phyloP scores from a whole-genome alignment of 2,797 vertebrate genomes.

The Tenualosa ilisha region DNA sequence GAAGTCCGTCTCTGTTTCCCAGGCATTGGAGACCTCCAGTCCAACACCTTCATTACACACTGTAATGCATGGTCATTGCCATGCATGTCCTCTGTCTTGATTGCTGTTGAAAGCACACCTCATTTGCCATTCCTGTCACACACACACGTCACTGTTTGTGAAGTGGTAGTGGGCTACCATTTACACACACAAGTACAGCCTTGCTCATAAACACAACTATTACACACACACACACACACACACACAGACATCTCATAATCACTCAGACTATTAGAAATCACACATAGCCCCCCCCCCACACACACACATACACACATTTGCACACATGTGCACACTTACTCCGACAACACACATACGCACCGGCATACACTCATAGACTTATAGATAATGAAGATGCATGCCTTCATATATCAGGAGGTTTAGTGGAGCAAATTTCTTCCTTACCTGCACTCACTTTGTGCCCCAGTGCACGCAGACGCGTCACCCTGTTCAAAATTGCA shows the following conservation, averaged over 20 bases:
- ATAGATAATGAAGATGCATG: not conserved
- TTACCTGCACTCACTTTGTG: not conserved
- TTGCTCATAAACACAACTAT: too few species aligned
- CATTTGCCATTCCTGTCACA: not conserved
- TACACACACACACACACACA: too few species aligned
- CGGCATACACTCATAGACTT: not conserved
- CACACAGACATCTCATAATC: too few species aligned
- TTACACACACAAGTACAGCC: too few species aligned
- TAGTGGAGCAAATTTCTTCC: not conserved
- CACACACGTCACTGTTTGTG: too few species aligned
- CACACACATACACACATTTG: not conserved
- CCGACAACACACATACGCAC: not conserved
- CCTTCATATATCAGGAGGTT: not conserved
- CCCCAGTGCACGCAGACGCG: not conserved
- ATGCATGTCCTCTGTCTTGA: not conserved
- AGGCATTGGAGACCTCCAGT: too few species aligned
- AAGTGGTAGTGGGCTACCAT: too few species aligned
- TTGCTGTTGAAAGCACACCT: not conserved
- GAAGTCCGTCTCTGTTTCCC: too few species aligned
- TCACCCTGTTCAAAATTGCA: not conserved
- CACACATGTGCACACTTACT: not conserved
- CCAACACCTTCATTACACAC: too few species aligned
- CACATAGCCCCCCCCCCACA: not conserved
- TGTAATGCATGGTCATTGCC: too few species aligned
- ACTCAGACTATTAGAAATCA: not conserved